phyloP scores from a whole-genome alignment of 2,888 invertebrate species.

The Sinhomidia bicolor region DNA sequence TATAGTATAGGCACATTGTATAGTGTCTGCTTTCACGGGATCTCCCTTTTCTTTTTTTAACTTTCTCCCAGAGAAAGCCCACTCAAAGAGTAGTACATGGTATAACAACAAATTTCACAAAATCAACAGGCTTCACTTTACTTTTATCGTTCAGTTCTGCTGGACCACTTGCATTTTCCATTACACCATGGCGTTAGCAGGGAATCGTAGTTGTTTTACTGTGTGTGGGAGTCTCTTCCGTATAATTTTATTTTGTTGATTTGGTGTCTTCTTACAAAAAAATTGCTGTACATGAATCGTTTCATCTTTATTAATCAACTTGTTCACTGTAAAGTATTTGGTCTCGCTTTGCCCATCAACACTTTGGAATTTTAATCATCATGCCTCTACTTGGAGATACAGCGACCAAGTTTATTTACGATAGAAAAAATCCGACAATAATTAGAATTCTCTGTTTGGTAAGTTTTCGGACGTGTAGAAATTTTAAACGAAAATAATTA shows the following conservation, averaged over 20 bases:
- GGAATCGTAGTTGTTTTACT: too few relatives aligned
- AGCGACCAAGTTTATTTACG: conserved; percentile 60
- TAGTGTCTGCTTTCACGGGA: neutral
- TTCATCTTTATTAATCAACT: neutral
- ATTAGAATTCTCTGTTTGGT: conserved; percentile 68
- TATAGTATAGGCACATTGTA: neutral
- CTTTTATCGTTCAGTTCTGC: conserved; percentile 1
- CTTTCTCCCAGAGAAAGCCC: conserved; percentile 8
- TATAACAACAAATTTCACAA: conserved; percentile 4
- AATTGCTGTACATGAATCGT: neutral
- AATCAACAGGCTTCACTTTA: conserved; percentile 69
- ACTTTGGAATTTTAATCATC: neutral
- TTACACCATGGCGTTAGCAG: neutral
- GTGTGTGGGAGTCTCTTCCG: too few relatives aligned
- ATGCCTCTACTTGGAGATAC: conserved; percentile 62
- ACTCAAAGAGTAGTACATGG: neutral
- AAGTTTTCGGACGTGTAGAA: neutral
- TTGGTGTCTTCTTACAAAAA: too few relatives aligned
- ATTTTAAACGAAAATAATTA: neutral
- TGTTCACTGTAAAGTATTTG: neutral
- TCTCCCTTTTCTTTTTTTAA: neutral
- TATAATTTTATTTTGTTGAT: neutral
- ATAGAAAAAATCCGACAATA: conserved; percentile 70
- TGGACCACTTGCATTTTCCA: neutral
- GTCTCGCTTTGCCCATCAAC: neutral